phyloP scores from a whole-genome alignment of 2,113 vertebrate genomes.

The Leucopsar rothschildi region DNA sequence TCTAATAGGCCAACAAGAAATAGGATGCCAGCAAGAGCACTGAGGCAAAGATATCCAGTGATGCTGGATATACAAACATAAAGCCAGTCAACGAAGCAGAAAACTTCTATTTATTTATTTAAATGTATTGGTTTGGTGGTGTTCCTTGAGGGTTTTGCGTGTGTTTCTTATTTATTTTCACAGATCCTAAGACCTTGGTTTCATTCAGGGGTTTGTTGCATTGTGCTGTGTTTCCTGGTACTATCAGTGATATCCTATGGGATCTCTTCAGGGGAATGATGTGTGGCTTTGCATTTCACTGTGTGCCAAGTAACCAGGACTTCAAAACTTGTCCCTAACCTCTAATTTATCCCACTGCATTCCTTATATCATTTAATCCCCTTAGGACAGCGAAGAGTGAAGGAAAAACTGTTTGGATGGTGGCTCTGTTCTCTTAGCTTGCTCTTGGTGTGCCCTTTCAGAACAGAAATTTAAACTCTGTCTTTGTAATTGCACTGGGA shows the following conservation, averaged over 20 bases:
- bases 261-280: background rate
- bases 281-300: background rate
- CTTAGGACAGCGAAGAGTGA: background rate
- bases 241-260: background rate
- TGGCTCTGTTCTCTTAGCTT: background rate
- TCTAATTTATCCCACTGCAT: background rate
- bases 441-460: background rate
- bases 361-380: background rate
- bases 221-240: background rate
- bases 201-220: background rate
- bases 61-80: background rate
- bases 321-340: background rate
- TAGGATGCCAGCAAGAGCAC: background rate
- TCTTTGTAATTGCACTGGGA: background rate
- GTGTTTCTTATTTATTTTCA: background rate
- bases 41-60: background rate
- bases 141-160: background rate
- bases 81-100: background rate
- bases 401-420: background rate
- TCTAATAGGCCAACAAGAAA: background rate
- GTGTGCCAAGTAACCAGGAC: background rate
- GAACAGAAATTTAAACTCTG: background rate
- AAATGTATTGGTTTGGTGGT: background rate
- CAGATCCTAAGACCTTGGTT: background rate
- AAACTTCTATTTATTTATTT: background rate